Evolutionary conservation across 2,888 invertebrate genomes (phyloP), one percentile per base, ranked within the genome.

Genomic region (Hydrotaea cyrtoneurina): DNA sequence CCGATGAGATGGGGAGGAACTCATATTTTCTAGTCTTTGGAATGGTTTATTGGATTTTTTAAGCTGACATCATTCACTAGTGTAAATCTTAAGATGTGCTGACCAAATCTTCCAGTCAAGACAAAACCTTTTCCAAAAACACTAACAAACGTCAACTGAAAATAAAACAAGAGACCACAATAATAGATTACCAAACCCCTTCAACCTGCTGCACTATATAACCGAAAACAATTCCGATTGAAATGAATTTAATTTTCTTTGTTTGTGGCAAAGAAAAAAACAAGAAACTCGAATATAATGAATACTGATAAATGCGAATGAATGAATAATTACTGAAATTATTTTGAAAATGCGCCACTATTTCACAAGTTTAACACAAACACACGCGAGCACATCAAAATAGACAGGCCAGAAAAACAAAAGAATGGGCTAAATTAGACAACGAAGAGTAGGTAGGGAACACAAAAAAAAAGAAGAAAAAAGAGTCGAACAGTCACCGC

Each of bases 261-360:
- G 7, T 53, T 53, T 53, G 53, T 19, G 53, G 3, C 19, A 1
- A 17, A n/a, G n/a, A n/a, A n/a, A n/a, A n/a, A n/a, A n/a, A n/a
- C n/a, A 53, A 8, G 17, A n/a, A n/a, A 19, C 53, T 7, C 53
- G 17, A 53, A 2, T 53, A 17, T 17, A 53, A 53, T 53, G 15
- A 53, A 53, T 17, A 19, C 17, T 4, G 10, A 53, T 17, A 53
- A 17, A 53, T 53, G 53, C 15, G 26, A 23, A 26, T 26, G 26
- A 23, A 26, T 26, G 59, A 59, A 23, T 26, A 59, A 59, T 59
- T 36, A 36, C 36, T 64, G 36, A 64, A 64, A 64, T 36, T 17
- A 36, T 36, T 64, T 36, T 36, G 36, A 64, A 64, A 64, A 64
- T 64, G 17, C 19, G 64, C 36, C 5, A 64, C 64, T 64, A 64